A percentile compares a stretch with the other conserved stretches of the same genome.
These are phyloP conservation scores for Chloebia gouldiae DNA, from an alignment of 2,113 vertebrate genomes.

Conservation along the genomic window DNA sequence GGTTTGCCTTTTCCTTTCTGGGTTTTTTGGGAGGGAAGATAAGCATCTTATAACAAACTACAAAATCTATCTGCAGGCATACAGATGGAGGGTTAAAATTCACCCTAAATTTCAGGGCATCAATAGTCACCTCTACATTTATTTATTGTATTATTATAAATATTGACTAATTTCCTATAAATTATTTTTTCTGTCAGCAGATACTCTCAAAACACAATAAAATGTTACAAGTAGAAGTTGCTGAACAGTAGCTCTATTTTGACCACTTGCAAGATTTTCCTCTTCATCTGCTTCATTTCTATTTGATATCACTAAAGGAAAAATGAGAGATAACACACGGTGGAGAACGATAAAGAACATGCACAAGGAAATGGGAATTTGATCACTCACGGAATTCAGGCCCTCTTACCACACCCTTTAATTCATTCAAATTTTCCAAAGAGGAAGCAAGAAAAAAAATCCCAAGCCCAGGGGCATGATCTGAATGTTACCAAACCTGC, in stretches of 20 bases:
- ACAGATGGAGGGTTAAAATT: not conserved
- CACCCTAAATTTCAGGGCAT: not conserved
- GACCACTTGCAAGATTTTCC: not conserved
- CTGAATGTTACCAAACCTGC: slow-evolving; percentile 18
- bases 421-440: slow-evolving; percentile 51
- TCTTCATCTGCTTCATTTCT: not conserved
- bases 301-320: not conserved
- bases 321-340: not conserved
- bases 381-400: slow-evolving; percentile 24
- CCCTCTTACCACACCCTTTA: slow-evolving; percentile 26
- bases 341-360: not conserved
- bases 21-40: not conserved
- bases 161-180: not conserved
- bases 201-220: not conserved
- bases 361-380: not conserved
- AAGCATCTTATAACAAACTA: not conserved
- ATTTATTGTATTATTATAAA: not conserved
- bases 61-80: not conserved
- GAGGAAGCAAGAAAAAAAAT: slow-evolving; percentile 48
- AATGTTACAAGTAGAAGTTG: not conserved
- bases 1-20: not conserved
- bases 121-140: not conserved
- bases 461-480: slow-evolving; percentile 3
- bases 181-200: not conserved
- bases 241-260: not conserved